phyloP scores from a whole-genome alignment of 1,140 invertebrate species.

The Drosophila virilis region DNA sequence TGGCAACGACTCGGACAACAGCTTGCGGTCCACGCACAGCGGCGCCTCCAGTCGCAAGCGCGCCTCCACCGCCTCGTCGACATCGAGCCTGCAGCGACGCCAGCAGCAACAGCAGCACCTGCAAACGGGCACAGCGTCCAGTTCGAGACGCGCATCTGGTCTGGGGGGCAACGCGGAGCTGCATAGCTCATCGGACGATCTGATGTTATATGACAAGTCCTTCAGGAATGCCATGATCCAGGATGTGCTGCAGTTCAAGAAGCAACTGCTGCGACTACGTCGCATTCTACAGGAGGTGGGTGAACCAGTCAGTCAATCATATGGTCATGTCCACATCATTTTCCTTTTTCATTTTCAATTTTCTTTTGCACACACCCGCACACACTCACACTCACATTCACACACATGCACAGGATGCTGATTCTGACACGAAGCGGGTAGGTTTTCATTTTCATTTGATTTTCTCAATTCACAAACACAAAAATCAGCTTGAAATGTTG shows the following conservation, averaged over 20 bases:
- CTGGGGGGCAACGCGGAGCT: slow-evolving; percentile 59
- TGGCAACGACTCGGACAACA: slow-evolving; percentile 75
- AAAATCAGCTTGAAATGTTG: background rate
- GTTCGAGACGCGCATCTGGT: slow-evolving; percentile 32
- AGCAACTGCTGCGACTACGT: slow-evolving; percentile 87
- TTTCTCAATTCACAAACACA: background rate
- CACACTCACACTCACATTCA: slow-evolving; percentile 20
- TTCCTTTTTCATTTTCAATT: slow-evolving; percentile 38
- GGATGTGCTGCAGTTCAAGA: slow-evolving; percentile 89
- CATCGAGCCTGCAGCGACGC: slow-evolving; percentile 70
- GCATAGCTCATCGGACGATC: slow-evolving; percentile 84
- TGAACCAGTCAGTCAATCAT: background rate
- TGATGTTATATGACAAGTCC: slow-evolving; percentile 84
- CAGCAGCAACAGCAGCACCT: slow-evolving; percentile 47
- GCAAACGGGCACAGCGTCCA: slow-evolving; percentile 7
- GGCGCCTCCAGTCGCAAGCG: slow-evolving; percentile 58
- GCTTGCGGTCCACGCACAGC: slow-evolving; percentile 66
- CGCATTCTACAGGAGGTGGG: slow-evolving; percentile 88
- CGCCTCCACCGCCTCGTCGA: slow-evolving; percentile 73
- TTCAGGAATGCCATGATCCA: slow-evolving; percentile 86
- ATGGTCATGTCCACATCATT: slow-evolving; percentile 9
- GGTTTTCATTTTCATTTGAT: slow-evolving; percentile 32
- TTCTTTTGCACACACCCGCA: slow-evolving; percentile 31
- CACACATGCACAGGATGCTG: slow-evolving; percentile 55
- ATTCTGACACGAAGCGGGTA: slow-evolving; percentile 70